These are phyloP conservation scores for Sebastes schlegelii DNA, from an alignment of 2,113 vertebrate species.

Conservation along the genomic window DNA sequence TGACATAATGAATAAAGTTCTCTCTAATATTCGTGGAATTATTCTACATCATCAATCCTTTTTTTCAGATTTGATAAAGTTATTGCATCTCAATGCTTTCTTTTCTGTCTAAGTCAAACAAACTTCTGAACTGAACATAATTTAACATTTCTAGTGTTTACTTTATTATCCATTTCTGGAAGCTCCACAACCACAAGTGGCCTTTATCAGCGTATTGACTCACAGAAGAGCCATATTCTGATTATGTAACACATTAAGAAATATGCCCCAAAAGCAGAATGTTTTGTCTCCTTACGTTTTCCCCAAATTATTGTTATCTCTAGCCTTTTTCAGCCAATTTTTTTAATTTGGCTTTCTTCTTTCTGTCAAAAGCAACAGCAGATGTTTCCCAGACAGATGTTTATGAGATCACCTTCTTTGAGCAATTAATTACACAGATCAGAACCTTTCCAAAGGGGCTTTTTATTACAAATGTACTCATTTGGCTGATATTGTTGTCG, in stretches of 20 bases:
- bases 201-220: conserved; percentile 1
- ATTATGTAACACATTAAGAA: conserved; percentile 14
- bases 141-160: neutral
- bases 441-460: neutral
- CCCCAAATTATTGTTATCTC: conserved; percentile 12
- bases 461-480: conserved; percentile 22
- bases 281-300: neutral
- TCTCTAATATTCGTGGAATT: neutral
- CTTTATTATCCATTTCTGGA: neutral
- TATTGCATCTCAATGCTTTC: neutral
- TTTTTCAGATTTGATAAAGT: neutral
- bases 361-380: conserved; percentile 31
- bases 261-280: neutral
- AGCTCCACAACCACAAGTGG: neutral
- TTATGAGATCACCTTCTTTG: conserved; percentile 38
- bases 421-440: conserved; percentile 24
- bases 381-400: conserved; percentile 58
- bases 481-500: neutral
- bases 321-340: neutral
- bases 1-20: neutral
- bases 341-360: conserved; percentile 14
- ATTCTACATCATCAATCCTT: neutral
- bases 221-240: neutral
- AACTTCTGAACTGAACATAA: neutral
- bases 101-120: too few species aligned